Conservation (phyloP, 2,888 invertebrate genomes). For the Steinernema carpocapsae region DNA sequence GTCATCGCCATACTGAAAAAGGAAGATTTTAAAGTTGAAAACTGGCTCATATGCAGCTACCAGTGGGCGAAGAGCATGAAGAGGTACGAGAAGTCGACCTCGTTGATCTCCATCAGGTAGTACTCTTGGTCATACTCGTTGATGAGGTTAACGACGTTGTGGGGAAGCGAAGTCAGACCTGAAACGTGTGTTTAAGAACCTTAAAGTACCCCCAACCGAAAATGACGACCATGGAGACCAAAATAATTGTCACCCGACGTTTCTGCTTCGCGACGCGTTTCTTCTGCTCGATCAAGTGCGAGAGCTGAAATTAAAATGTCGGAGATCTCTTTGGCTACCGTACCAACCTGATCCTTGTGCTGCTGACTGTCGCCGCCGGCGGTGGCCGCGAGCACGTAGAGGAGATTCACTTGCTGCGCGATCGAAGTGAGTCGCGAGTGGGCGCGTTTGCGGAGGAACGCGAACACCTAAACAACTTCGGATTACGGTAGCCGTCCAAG, state of each 20-base stretch:
- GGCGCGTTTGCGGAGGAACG: slow-evolving; percentile 49
- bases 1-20: slow-evolving; percentile 54
- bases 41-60: slow-evolving; percentile 16
- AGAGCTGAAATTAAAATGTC: slow-evolving; percentile 41
- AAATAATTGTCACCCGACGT: slow-evolving; percentile 49
- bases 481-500: neutral
- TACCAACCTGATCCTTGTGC: slow-evolving; percentile 51
- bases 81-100: slow-evolving; percentile 42
- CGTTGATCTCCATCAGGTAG: slow-evolving; percentile 38
- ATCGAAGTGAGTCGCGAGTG: slow-evolving; percentile 48
- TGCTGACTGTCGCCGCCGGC: slow-evolving; percentile 51
- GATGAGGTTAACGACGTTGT: slow-evolving; percentile 45
- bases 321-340: neutral
- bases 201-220: slow-evolving; percentile 34
- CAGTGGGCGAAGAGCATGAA: slow-evolving; percentile 44
- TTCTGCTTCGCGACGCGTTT: slow-evolving; percentile 47
- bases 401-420: slow-evolving; percentile 53
- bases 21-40: neutral
- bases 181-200: no score
- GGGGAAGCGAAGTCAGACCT: slow-evolving; percentile 40
- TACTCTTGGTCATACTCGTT: slow-evolving; percentile 44
- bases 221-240: slow-evolving; percentile 48
- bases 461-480: slow-evolving; percentile 44
- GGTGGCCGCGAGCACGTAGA: slow-evolving; percentile 50
- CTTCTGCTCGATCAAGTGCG: slow-evolving; percentile 52